Evolutionary conservation across 2,888 invertebrate genomes (phyloP).

Genomic region (Tipula vernalis): DNA sequence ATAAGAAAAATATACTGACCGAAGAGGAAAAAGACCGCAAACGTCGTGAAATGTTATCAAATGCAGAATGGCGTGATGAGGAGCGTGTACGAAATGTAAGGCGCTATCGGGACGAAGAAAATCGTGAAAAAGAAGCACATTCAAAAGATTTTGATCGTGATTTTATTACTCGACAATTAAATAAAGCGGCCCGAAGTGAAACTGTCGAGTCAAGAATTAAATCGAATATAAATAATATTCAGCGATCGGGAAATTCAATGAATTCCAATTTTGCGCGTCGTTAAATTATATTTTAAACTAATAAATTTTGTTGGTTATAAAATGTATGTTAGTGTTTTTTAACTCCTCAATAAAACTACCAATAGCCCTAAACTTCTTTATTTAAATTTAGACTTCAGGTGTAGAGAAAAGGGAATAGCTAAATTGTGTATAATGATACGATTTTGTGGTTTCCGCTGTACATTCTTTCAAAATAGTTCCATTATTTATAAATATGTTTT

Average conservation of each 20-base stretch:
- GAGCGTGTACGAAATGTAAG: slow-evolving; percentile 52
- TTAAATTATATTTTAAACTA: slow-evolving; percentile 23
- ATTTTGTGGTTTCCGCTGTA: no score
- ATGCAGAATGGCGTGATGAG: slow-evolving; percentile 57
- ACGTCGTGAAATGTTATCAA: slow-evolving; percentile 69
- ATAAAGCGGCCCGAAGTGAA: slow-evolving; percentile 43
- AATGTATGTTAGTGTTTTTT: no score
- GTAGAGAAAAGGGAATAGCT: no score
- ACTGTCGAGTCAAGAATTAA: slow-evolving; percentile 72
- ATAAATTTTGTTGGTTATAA: no score
- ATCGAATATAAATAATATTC: slow-evolving; percentile 81
- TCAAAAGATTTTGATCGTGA: slow-evolving; percentile 39
- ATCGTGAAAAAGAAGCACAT: slow-evolving; percentile 35
- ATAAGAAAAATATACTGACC: slow-evolving; percentile 27
- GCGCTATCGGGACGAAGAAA: slow-evolving; percentile 47
- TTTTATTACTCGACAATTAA: slow-evolving; percentile 35
- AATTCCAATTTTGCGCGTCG: slow-evolving; percentile 69
- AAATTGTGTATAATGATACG: no score
- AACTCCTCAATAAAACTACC: no score
- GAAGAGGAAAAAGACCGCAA: slow-evolving; percentile 56
- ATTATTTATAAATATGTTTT: no score
- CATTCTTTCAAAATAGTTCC: no score
- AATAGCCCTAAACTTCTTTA: no score
- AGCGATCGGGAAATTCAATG: slow-evolving; percentile 68
- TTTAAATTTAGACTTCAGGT: no score